Evolutionary conservation across 2,888 invertebrate genomes (phyloP).

Genomic region (Morpho deidamia): DNA sequence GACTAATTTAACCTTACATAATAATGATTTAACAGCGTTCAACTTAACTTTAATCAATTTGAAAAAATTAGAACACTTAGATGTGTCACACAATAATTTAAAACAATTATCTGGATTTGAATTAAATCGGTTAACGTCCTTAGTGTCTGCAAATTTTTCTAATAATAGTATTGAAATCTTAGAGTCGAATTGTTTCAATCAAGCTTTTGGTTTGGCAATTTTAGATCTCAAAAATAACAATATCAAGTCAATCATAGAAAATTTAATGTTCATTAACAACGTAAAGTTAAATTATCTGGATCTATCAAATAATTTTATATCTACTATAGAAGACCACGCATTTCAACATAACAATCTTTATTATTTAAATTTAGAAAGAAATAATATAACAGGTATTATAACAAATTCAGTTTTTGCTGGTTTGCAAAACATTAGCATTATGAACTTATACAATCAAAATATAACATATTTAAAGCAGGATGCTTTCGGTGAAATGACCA

Average conservation of each 20-base stretch:
- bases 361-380: conserved; percentile 47
- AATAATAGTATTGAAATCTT: conserved; percentile 46
- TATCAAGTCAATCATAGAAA: conserved; percentile 43
- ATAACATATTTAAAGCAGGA: conserved; percentile 37
- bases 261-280: conserved; percentile 46
- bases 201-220: conserved; percentile 37
- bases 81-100: conserved; percentile 48
- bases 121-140: conserved; percentile 39
- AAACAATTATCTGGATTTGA: conserved; percentile 43
- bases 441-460: conserved; percentile 7
- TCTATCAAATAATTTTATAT: conserved; percentile 46
- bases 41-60: conserved; percentile 47
- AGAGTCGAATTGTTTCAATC: conserved; percentile 51
- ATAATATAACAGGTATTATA: conserved; percentile 44
- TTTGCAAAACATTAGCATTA: conserved; percentile 37
- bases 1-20: conserved; percentile 35
- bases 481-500: conserved; percentile 41
- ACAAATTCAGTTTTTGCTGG: conserved; percentile 45
- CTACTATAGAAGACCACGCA: conserved; percentile 40
- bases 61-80: conserved; percentile 39
- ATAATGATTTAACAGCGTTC: conserved; percentile 44
- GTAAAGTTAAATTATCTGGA: conserved; percentile 41
- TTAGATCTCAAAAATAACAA: conserved; percentile 53
- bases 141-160: conserved; percentile 49
- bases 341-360: conserved; percentile 43